These are phyloP conservation scores for Furnarius figulus DNA, from an alignment of 2,113 vertebrate genomes.

Conservation along the genomic window DNA sequence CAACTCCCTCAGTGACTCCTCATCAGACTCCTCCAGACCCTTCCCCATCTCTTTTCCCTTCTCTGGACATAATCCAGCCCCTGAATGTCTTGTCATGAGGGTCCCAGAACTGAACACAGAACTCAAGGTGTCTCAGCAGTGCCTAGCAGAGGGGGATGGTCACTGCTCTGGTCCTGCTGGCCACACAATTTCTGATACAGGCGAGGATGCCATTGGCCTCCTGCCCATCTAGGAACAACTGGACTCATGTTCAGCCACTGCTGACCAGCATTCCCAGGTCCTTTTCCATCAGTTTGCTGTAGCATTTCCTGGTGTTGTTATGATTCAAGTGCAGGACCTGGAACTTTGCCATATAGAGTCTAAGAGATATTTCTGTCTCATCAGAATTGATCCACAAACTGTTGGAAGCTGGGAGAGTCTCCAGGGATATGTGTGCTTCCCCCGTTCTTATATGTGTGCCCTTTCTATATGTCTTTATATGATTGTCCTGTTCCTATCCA, in stretches of 20 bases:
- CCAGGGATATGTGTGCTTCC: not conserved
- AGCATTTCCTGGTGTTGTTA: not conserved
- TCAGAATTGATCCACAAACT: not conserved
- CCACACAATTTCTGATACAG: not conserved
- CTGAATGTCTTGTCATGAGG: not conserved
- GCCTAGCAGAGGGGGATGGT: no score
- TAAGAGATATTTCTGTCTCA: not conserved
- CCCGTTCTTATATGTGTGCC: not conserved
- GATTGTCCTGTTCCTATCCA: not conserved
- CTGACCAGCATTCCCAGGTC: no score
- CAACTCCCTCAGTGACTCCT: not conserved
- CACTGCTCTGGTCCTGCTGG: not conserved
- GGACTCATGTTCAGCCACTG: not conserved
- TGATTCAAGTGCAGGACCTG: not conserved
- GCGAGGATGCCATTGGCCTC: not conserved
- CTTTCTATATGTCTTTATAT: not conserved
- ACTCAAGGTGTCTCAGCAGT: not conserved
- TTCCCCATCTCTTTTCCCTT: not conserved
- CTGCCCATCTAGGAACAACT: not conserved
- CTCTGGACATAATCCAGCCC: no score
- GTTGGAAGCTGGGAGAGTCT: not conserved
- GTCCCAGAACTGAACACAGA: not conserved
- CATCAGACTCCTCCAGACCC: not conserved
- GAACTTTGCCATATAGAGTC: not conserved
- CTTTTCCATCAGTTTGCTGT: not conserved